phyloP scores from a whole-genome alignment of 1,140 invertebrate genomes.

The Diuraphis noxia region DNA sequence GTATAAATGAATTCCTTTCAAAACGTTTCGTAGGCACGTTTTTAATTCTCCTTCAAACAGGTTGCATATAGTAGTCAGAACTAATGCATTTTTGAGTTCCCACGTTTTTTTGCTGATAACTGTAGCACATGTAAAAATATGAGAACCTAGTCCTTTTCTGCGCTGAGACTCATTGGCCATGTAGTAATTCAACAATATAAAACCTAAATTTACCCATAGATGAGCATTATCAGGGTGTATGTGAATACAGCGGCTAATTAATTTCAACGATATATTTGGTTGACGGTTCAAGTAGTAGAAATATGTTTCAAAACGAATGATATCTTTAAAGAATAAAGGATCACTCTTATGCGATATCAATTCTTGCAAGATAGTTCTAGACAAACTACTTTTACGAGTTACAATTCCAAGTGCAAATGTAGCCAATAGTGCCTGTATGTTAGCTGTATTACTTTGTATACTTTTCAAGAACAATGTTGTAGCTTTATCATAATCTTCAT shows the following conservation, averaged over 20 bases:
- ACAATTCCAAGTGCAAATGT: conserved; percentile 28
- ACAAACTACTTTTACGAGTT: conserved; percentile 1
- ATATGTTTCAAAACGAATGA: conserved; percentile 32
- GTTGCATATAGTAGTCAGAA: conserved; percentile 21
- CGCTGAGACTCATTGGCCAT: conserved; percentile 15
- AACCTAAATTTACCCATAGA: conserved; percentile 28
- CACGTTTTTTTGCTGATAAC: not conserved
- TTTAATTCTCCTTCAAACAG: conserved; percentile 37
- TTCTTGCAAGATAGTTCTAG: conserved; percentile 9
- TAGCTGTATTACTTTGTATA: conserved; percentile 11
- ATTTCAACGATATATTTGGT: not conserved
- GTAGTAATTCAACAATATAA: conserved; percentile 10
- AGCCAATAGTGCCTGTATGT: conserved; percentile 14
- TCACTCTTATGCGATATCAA: not conserved
- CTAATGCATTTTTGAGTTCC: not conserved
- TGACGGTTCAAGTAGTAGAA: conserved; percentile 37
- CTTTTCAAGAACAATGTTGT: conserved; percentile 21
- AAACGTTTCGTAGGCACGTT: not conserved
- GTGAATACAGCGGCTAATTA: conserved; percentile 25
- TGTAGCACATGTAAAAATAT: conserved; percentile 7
- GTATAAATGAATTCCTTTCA: conserved; percentile 19
- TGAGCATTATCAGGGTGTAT: conserved; percentile 13
- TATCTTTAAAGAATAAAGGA: conserved; percentile 9
- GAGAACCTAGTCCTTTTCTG: not conserved
- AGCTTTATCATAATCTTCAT: not conserved